These are phyloP conservation scores for Telmatherina bonti DNA, from an alignment of 2,797 vertebrate genomes.

Conservation along the genomic window DNA sequence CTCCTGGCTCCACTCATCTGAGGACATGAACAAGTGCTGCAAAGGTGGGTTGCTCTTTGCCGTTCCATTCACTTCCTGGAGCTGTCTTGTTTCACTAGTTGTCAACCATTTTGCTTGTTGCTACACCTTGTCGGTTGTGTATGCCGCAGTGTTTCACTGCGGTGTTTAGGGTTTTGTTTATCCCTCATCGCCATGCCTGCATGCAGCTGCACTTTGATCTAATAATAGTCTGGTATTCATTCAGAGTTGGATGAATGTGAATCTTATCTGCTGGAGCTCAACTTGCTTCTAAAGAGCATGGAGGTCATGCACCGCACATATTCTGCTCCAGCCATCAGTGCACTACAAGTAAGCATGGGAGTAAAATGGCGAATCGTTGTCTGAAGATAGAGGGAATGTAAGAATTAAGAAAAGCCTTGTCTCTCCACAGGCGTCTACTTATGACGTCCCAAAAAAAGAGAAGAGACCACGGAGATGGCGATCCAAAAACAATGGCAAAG, in stretches of 20 bases:
- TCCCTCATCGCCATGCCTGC: neutral
- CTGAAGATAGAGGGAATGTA: neutral
- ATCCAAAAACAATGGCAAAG: constrained; percentile 91
- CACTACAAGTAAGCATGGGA: constrained; percentile 86
- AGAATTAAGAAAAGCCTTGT: constrained; percentile 10
- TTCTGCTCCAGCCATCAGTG: constrained; percentile 92
- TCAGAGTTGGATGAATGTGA: constrained; percentile 93
- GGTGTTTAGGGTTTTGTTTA: neutral
- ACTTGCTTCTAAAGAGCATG: constrained; percentile 95
- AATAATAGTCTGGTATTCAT: constrained; percentile 27
- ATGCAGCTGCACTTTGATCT: constrained; percentile 7
- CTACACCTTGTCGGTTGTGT: neutral
- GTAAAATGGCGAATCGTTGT: neutral
- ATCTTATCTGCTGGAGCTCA: constrained; percentile 91
- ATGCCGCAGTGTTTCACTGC: neutral
- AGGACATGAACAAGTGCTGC: constrained; percentile 93
- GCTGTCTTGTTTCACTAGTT: neutral
- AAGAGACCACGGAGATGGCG: constrained; percentile 93
- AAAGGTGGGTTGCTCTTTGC: constrained; percentile 83
- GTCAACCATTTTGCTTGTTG: neutral
- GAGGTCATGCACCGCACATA: constrained; percentile 93
- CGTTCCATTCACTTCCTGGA: neutral
- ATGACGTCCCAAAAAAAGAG: constrained; percentile 94
- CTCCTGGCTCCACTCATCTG: constrained; percentile 90
- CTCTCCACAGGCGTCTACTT: constrained; percentile 81